Evolutionary conservation across 2,888 invertebrate genomes (phyloP), one percentile per base, ranked within the genome.

Genomic region (Drosophila birchii): DNA sequence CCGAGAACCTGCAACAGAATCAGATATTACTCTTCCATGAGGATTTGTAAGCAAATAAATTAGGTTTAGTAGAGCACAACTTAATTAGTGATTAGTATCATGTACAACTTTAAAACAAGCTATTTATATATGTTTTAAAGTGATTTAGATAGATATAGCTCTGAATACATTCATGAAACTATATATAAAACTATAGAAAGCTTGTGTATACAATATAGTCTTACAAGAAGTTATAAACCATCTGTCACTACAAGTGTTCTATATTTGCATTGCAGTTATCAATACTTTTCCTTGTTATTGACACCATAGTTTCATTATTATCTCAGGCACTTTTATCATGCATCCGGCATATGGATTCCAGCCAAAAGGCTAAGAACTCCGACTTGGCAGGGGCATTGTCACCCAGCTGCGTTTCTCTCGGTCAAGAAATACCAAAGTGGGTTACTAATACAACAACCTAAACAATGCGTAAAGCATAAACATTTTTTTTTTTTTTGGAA

Each of bases 1-100:
- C 96, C 95, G 94, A 96, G 90, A 57, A 93, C 92, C 92, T 92
- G 56, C 18, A 86, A 78, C 32, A 38, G 60, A 18, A 54, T 14
- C 6, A 16, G 16, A 20, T 34, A 34, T 32, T 34, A 49, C 14
- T 20, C 32, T 49, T 12, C 4, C 12, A 5, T 32, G 5, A 18
- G 26, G 29, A 47, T 29, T 29, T 23, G 7, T 23, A 23, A 41
- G 8, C 18, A 5, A 11, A 20, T 43, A 16, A 26, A 45, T n/a
- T 16, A 18, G 7, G 18, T 18, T 18, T 3, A 32, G 12, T 12
- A 32, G 12, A 49, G 12, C 1, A 18, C 7, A 49, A 32, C 18
- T 7, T 47, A 12, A 47, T 18, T 47, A 32, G 6, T 32, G n/a
- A 18, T n/a, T 49, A 32, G 3, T 23, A 23, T 23, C 23, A 23